phyloP scores from a whole-genome alignment of 2,888 invertebrate genomes.

The Apotomis betuletana region DNA sequence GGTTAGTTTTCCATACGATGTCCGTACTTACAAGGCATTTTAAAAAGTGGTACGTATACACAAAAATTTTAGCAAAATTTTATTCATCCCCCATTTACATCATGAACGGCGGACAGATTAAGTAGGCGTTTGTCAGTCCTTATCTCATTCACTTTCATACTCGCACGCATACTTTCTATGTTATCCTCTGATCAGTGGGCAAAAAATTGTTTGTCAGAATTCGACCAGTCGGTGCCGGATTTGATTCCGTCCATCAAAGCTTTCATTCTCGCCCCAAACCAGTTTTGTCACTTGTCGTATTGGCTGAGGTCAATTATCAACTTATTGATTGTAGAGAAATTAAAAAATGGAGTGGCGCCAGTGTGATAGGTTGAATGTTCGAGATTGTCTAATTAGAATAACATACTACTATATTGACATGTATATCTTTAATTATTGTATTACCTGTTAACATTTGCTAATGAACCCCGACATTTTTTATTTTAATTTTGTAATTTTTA shows the following conservation, averaged over 20 bases:
- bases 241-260: slow-evolving; percentile 43
- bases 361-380: not conserved
- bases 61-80: too few relatives aligned
- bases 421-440: too few relatives aligned
- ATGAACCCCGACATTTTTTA: too few relatives aligned
- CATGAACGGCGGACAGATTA: too few relatives aligned
- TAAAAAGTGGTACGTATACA: too few relatives aligned
- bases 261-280: slow-evolving; percentile 48
- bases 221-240: slow-evolving; percentile 52
- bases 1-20: too few relatives aligned
- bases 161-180: slow-evolving; percentile 60
- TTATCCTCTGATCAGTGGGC: slow-evolving; percentile 53
- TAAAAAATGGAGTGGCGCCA: slow-evolving; percentile 4
- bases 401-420: not conserved
- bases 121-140: too few relatives aligned
- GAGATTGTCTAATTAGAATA: not conserved
- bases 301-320: slow-evolving; percentile 43
- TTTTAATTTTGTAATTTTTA: too few relatives aligned
- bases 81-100: too few relatives aligned
- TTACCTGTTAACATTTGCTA: too few relatives aligned
- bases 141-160: slow-evolving; percentile 57
- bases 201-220: slow-evolving; percentile 62
- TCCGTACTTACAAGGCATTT: too few relatives aligned
- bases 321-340: slow-evolving; percentile 37
- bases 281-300: slow-evolving; percentile 52